Percentiles rank a stretch among this genome's conserved stretches.
These are phyloP conservation scores for Anoplophora glabripennis DNA, from an alignment of 1,140 invertebrate species.

Conservation along the genomic window DNA sequence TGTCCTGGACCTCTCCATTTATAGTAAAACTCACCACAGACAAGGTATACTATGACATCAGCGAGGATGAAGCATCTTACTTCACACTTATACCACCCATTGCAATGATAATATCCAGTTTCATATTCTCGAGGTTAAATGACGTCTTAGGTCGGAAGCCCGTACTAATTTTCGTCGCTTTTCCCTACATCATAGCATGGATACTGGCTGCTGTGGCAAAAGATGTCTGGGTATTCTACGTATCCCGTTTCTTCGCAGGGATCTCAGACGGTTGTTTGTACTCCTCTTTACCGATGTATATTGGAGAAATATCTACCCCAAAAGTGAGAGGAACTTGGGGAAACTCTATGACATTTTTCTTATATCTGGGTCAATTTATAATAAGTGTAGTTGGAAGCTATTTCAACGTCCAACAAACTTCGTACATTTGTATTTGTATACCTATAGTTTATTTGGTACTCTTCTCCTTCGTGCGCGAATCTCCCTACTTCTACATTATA, in stretches of 20 bases:
- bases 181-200: conserved; percentile 18
- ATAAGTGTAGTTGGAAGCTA: conserved; percentile 54
- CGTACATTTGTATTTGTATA: not conserved
- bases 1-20: conserved; percentile 29
- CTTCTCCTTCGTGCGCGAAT: conserved; percentile 22
- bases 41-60: too few species aligned
- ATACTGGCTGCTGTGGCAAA: conserved; percentile 15
- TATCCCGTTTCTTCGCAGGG: conserved; percentile 26
- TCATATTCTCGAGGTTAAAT: conserved; percentile 12
- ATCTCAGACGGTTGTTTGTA: conserved; percentile 33
- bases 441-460: conserved; percentile 6
- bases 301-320: conserved; percentile 62
- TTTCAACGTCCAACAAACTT: conserved; percentile 23
- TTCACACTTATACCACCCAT: conserved; percentile 48
- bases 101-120: conserved; percentile 5
- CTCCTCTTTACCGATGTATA: conserved; percentile 53
- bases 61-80: too few species aligned
- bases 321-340: conserved; percentile 59
- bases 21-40: too few species aligned
- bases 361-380: conserved; percentile 51
- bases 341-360: conserved; percentile 50
- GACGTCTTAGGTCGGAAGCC: conserved; percentile 23
- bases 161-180: conserved; percentile 9
- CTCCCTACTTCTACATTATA: conserved; percentile 37
- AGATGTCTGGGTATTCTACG: conserved; percentile 15